Conservation (phyloP, 2,113 vertebrate genomes). For the Stigmatopora nigra region DNA sequence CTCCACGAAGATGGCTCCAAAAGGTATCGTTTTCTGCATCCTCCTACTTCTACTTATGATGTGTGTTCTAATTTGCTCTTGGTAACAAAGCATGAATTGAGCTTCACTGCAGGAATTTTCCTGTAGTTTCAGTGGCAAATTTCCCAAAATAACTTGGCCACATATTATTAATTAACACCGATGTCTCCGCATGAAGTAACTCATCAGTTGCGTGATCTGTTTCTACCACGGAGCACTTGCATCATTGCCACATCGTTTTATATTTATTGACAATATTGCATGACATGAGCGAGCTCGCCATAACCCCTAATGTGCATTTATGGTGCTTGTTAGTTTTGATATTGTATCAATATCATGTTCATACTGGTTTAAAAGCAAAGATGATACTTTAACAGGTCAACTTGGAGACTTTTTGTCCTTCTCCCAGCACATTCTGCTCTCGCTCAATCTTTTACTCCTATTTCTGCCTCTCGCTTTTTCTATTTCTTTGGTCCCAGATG, state of each 20-base stretch:
- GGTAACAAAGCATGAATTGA: not conserved
- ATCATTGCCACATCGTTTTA: not conserved
- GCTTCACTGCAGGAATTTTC: not conserved
- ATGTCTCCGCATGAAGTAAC: not conserved
- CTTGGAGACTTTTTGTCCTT: not conserved
- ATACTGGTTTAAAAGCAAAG: too few relatives aligned
- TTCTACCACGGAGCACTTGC: not conserved
- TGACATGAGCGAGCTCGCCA: not conserved
- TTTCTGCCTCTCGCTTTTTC: slow-evolving; percentile 6
- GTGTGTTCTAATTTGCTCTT: not conserved
- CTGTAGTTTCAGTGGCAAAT: not conserved
- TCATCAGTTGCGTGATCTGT: slow-evolving; percentile 1
- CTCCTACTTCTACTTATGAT: not conserved
- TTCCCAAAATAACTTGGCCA: not conserved
- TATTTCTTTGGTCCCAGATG: slow-evolving; percentile 23
- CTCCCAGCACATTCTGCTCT: slow-evolving; percentile 3
- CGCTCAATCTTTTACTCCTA: slow-evolving; percentile 14
- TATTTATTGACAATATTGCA: not conserved
- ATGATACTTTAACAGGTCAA: not conserved
- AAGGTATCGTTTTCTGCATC: slow-evolving; percentile 30
- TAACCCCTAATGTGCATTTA: not conserved
- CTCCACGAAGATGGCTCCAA: slow-evolving; percentile 23
- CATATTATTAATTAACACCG: not conserved
- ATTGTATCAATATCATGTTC: not conserved
- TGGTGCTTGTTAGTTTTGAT: not conserved